Evolutionary conservation across 2,888 invertebrate genomes (phyloP), one percentile per base, ranked within the genome.

Genomic region (Anticlea derivata): DNA sequence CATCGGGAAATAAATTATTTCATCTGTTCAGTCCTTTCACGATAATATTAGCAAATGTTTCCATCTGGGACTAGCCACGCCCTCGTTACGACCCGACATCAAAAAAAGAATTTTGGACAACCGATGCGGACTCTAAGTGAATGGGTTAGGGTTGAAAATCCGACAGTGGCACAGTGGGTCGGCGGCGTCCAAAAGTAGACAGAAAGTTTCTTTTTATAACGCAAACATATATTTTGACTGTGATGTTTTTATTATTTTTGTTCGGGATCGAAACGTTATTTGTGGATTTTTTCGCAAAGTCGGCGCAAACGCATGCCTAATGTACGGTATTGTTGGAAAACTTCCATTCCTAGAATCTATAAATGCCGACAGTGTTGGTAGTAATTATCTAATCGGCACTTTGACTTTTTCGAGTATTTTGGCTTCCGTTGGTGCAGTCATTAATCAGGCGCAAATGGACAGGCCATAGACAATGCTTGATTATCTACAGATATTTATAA

Each of bases 191-290:
- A 85, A 87, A 86, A 87, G 86, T 85, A 78, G 80, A 78, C 81
- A 80, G 70, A 83, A 84, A 84, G 84, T 83, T 81, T 75, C 59
- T 58, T 83, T 80, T 86, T 70, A 60, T 57, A 76, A 76, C 73
- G 68, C 83, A 80, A 79, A 86, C 85, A 87, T 90, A 88, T 90
- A 90, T 90, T 90, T 89, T 89, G 90, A 90, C 90, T 86, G 81
- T 87, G 89, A 88, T 89, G 89, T 90, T 89, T 89, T 89, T 89
- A 90, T 90, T 88, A 90, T 86, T 90, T 89, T 86, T 87, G 89
- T 88, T 75, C 83, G 81, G 83, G 84, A 85, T 82, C 75, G 77
- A 56, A 56, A 56, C 45, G 54, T 50, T 60, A 52, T 80, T 81
- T 75, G 81, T 78, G 74, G 64, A 83, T 84, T 83, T 74, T 80